Base-by-base conservation (phyloP, 2,113 vertebrate genomes). In the Cynocephalus volans region DNA sequence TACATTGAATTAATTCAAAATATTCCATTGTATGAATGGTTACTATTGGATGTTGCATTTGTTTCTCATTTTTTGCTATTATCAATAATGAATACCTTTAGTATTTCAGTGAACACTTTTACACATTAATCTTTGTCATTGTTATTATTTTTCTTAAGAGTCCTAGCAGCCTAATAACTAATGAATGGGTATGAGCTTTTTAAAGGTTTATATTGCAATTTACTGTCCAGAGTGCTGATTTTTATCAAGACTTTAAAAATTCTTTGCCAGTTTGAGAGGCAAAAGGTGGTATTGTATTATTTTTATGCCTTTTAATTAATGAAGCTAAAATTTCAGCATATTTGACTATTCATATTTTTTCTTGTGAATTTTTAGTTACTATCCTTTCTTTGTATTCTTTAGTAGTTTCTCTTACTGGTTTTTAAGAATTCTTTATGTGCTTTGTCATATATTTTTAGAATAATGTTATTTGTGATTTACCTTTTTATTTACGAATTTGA, bases 331-430 rank as follows among this genome's bases (percentile, higher is more conserved):
- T 65, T 41, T 65, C 23, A 14, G 48, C 41, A 3, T 65, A 65
- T 67, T 58, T 89, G 28, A 45, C 50, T 54, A 33, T 87, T 95
- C 90, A 17, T 81, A 41, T 64, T 56, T 92, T 86, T 76, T 75
- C 13, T 19, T 83, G 14, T 92, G 23, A 87, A 76, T 31, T 83
- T 96, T 90, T 69, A 18, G n/a, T 69, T 41, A n/a, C n/a, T 95
- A 36, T 48, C 8, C 9, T 24, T 76, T 83, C 52, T 65, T 86
- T 89, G 33, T 93, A 23, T 33, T 75, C 10, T 76, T 64, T 33
- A 19, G 1, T 91, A 83, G 21, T 86, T 93, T 95, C 33, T 94
- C 33, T 76, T 69, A 80, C 26, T 36, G 8, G 1, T 62, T 65
- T 90, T 72, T 72, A 88, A 86, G 26, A 88, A 54, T 79, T 41